These are phyloP conservation scores for Peromyscus melanophrys DNA, from an alignment of 2,797 vertebrate species.

Conservation along the genomic window DNA sequence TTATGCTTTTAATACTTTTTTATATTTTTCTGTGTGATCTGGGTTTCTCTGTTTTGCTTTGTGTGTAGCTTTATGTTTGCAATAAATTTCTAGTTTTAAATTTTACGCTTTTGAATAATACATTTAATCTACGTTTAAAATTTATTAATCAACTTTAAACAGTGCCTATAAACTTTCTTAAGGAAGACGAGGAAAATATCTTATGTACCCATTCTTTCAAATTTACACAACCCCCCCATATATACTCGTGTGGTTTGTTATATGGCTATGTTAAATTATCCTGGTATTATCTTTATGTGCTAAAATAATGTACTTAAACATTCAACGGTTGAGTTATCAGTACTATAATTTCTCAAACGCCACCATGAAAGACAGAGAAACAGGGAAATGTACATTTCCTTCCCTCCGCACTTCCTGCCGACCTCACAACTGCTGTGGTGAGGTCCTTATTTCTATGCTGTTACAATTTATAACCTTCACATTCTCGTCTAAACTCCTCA, in stretches of 20 bases:
- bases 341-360: slow-evolving; percentile 10
- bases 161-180: slow-evolving; percentile 38
- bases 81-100: slow-evolving; percentile 63
- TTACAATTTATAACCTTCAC: slow-evolving; percentile 18
- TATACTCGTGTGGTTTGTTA: not conserved
- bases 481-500: not conserved
- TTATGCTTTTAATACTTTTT: slow-evolving; percentile 48
- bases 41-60: slow-evolving; percentile 16
- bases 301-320: slow-evolving; percentile 41
- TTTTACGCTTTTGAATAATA: slow-evolving; percentile 63
- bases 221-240: not conserved
- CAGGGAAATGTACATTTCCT: not conserved
- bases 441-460: not conserved
- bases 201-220: slow-evolving; percentile 4
- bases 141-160: slow-evolving; percentile 47
- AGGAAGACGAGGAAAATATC: slow-evolving; percentile 53
- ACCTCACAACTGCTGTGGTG: not conserved
- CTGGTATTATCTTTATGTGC: slow-evolving; percentile 42
- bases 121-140: slow-evolving; percentile 64
- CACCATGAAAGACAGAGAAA: slow-evolving; percentile 21
- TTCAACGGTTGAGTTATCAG: slow-evolving; percentile 17
- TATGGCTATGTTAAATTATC: slow-evolving; percentile 57
- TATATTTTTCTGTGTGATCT: not conserved
- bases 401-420: not conserved
- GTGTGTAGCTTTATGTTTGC: slow-evolving; percentile 45